Base-by-base conservation (phyloP, 2,888 invertebrate species). In the Xestia c-nigrum region DNA sequence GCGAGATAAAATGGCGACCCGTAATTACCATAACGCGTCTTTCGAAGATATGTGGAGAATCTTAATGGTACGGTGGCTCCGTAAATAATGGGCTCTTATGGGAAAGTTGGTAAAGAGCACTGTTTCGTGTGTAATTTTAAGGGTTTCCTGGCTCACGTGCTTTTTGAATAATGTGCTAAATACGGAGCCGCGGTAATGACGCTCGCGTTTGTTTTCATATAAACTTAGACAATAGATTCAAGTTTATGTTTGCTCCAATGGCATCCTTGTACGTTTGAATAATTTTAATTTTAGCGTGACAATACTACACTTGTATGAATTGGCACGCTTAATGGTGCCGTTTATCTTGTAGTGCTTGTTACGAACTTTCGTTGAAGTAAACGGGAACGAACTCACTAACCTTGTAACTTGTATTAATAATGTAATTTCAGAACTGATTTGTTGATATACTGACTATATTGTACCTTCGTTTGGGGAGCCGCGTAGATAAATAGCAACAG, bases 51-150 rank as follows among this genome's bases (percentile, higher is more conserved):
- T 96, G 96, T 96, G 94, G 95, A 95, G 95, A 95, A 96, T 96
- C 95, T 96, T 96, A 96, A 96, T 96, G 96, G 96, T 96, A 95
- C 96, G 94, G 94, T 96, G 94, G 94, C 94, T 96, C 89, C 94
- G 96, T 96, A 96, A 96, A 96, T 96, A 96, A 96, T 96, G 96
- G 96, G 94, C 96, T 96, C 96, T 96, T 96, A 96, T 96, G 96
- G 95, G 96, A 96, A 96, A 96, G 94, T 96, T 96, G 94, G 94
- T 94, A 94, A 94, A 95, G 95, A 95, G 95, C 96, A 95, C 94
- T 96, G 96, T 96, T 96, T 96, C 96, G 95, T 95, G 94, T 95
- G 95, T 96, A 96, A 96, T 96, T 96, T 96, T 95, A 95, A 96
- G 94, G 96, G 95, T 90, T 93, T 94, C 95, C 91, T 91, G 94